Base-by-base conservation (phyloP, 53 echinoderm and acorn worm genomes). In the Actinopyga echinites region DNA sequence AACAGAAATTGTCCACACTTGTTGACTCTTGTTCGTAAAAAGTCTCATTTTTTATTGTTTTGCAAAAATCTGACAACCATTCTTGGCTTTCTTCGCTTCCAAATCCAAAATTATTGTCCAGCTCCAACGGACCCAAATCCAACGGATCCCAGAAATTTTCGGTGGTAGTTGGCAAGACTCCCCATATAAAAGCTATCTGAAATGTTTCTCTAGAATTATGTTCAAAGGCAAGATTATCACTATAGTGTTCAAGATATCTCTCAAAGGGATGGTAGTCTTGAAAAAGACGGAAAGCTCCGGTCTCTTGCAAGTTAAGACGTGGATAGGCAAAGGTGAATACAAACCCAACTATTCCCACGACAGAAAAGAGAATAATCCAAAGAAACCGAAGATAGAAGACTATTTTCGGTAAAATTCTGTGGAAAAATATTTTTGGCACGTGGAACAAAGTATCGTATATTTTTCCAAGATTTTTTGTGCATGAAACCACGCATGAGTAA, bases 91-190 rank as follows among this genome's bases (percentile, higher is more conserved):
- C 85, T 0, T 87, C 80, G 25, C 82, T 38, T 21, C 82, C 83
- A 22, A 95, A 65, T 35, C 82, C 71, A 86, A 96, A 96, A 24
- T 30, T 30, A 6, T 79, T 57, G 57, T 89, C 84, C 1, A 89
- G 53, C 6, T 62, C 75, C 19, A 96, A 43, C n/a, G 25, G 30
- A 6, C 96, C 96, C 1, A 38, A 66, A 42, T 90, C 84, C 24
- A 89, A 69, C 4, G 96, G 96, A 57, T 96, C 82, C 91, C 93
- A 96, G 43, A 65, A 79, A 52, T 93, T 85, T 17, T 89, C 90
- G 56, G 85, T 88, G 52, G 91, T 91, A 1, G 64, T 65, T 17
- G 91, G 80, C 21, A 81, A 56, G 20, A 93, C 57, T 15, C 96
- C 96, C 83, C 91, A 96, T 6, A 92, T 74, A 2, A 87, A 74